These are phyloP conservation scores for Macquaria australasica DNA, from an alignment of 2,113 vertebrate genomes.

Conservation along the genomic window DNA sequence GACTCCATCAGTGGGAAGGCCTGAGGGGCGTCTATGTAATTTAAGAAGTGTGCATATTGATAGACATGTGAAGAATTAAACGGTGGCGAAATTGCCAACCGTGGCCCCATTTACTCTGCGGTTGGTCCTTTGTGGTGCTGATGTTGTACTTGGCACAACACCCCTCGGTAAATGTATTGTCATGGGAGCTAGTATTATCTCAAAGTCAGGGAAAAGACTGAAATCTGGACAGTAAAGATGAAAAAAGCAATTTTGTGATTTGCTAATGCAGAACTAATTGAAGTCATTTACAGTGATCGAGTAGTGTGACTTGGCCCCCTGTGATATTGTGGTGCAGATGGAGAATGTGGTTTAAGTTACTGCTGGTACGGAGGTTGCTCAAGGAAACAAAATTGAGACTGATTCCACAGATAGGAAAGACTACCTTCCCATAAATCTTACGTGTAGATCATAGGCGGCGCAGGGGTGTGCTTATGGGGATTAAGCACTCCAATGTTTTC, in stretches of 20 bases:
- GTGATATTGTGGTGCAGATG: constrained; percentile 37
- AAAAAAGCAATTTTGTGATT: constrained; percentile 64
- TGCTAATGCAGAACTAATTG: constrained; percentile 68
- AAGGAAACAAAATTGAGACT: constrained; percentile 6
- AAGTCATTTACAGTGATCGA: constrained; percentile 36
- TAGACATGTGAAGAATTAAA: constrained; percentile 73
- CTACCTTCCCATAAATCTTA: constrained; percentile 5
- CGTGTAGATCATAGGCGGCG: background rate
- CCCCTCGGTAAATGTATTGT: background rate
- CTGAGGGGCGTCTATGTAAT: constrained; percentile 70
- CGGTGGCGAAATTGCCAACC: constrained; percentile 60
- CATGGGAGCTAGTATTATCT: constrained; percentile 1
- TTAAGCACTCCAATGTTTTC: background rate
- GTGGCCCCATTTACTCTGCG: constrained; percentile 52
- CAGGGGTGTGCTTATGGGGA: background rate
- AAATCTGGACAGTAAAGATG: constrained; percentile 42
- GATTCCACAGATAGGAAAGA: background rate
- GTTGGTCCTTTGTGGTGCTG: constrained; percentile 52
- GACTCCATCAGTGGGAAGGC: constrained; percentile 65
- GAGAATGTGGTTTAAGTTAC: constrained; percentile 21
- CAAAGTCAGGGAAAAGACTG: constrained; percentile 38
- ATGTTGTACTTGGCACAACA: constrained; percentile 48
- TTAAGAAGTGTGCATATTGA: constrained; percentile 75
- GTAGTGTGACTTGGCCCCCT: constrained; percentile 24
- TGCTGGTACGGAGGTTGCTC: constrained; percentile 6